Evolutionary conservation across 1,140 invertebrate species (phyloP).

Genomic region (Cecropterus lyciades): DNA sequence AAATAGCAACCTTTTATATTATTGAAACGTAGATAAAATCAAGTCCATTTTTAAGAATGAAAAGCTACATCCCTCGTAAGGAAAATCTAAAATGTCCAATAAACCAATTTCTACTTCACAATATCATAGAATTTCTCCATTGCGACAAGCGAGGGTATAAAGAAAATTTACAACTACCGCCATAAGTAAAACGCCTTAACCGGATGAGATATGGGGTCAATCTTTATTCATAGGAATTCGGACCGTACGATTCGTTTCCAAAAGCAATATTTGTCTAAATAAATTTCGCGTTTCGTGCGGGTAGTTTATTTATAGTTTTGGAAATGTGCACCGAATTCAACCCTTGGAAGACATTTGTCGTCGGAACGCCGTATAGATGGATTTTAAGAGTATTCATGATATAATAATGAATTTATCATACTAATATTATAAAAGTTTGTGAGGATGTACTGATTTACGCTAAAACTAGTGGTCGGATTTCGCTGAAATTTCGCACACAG

Average conservation of each 20-base stretch:
- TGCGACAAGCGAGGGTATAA: slow-evolving; percentile 23
- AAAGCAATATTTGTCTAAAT: slow-evolving; percentile 58
- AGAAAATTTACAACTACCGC: slow-evolving; percentile 63
- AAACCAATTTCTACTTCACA: no score
- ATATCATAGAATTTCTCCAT: no score
- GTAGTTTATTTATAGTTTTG: slow-evolving; percentile 22
- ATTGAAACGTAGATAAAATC: no score
- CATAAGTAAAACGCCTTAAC: slow-evolving; percentile 64
- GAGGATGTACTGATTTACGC: no score
- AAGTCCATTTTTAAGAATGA: no score
- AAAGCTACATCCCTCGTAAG: no score
- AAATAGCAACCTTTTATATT: no score
- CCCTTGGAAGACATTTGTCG: not conserved
- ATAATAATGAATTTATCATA: no score
- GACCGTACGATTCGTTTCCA: slow-evolving; percentile 42
- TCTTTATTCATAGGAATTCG: slow-evolving; percentile 62
- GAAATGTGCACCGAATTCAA: slow-evolving; percentile 7
- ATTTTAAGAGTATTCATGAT: not conserved
- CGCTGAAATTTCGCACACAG: no score
- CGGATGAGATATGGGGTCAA: slow-evolving; percentile 61
- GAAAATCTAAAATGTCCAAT: no score
- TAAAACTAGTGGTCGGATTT: no score
- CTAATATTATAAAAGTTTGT: no score
- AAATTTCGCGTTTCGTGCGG: slow-evolving; percentile 39
- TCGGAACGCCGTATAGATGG: not conserved